Conservation (phyloP, 2,888 invertebrate genomes). For the Thyatira batis region DNA sequence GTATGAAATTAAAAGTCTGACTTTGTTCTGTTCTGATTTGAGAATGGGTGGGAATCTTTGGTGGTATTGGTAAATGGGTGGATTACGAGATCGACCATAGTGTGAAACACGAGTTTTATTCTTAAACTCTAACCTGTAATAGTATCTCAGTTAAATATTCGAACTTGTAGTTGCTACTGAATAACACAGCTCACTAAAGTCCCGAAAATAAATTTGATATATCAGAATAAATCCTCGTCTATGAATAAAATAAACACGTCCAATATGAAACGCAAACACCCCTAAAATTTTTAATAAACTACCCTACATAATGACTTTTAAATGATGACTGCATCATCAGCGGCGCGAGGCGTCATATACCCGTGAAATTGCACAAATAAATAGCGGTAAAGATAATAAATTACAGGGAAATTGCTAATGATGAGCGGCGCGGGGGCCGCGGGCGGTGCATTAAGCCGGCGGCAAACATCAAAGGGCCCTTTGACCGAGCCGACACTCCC, state of each 20-base stretch:
- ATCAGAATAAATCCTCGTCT: too few relatives aligned
- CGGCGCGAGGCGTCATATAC: conserved; percentile 56
- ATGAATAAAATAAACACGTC: background rate
- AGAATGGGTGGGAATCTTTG: too few relatives aligned
- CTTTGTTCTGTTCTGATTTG: too few relatives aligned
- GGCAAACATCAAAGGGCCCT: conserved; percentile 82
- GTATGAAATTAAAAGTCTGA: background rate
- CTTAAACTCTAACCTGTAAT: too few relatives aligned
- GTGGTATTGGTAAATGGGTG: too few relatives aligned
- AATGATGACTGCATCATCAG: conserved; percentile 11
- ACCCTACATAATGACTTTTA: conserved; percentile 9
- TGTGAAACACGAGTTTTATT: too few relatives aligned
- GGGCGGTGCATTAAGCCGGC: conserved; percentile 82
- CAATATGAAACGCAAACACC: background rate
- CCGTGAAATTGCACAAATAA: conserved; percentile 78
- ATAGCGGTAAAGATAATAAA: conserved; percentile 81
- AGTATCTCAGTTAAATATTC: too few relatives aligned
- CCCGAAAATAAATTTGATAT: too few relatives aligned
- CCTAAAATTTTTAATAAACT: background rate
- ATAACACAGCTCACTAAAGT: too few relatives aligned
- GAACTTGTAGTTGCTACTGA: too few relatives aligned
- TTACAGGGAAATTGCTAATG: conserved; percentile 82
- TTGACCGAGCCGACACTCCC: conserved; percentile 81
- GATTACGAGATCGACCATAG: too few relatives aligned
- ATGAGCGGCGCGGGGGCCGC: conserved; percentile 76